Percentiles rank a stretch among this genome's conserved stretches.
Conservation (phyloP, 2,113 vertebrate genomes). For the human region DNA sequence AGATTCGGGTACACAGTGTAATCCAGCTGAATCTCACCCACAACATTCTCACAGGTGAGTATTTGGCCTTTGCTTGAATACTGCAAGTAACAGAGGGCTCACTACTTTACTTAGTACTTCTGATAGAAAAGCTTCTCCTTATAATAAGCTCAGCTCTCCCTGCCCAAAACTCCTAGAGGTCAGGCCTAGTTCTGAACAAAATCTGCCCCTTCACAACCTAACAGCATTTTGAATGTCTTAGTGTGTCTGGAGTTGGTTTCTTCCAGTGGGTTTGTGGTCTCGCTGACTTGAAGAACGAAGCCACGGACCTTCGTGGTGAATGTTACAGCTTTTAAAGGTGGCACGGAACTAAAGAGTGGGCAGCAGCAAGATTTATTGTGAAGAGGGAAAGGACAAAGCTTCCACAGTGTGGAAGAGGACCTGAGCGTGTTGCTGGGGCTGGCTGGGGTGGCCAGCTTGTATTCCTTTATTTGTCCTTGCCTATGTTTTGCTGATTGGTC, state of each 20-base stretch:
- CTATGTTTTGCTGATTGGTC: too few relatives aligned
- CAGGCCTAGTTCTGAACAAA: not conserved
- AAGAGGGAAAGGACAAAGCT: too few relatives aligned
- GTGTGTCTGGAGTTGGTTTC: too few relatives aligned
- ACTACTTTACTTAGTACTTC: not conserved
- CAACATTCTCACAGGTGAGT: not conserved
- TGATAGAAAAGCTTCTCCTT: not conserved
- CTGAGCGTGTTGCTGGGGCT: fast-evolving
- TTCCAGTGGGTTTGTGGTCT: too few relatives aligned
- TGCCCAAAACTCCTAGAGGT: not conserved
- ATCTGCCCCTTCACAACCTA: not conserved
- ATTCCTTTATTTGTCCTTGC: too few relatives aligned
- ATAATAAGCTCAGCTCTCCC: not conserved
- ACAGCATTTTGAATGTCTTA: not conserved
- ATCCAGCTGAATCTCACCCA: not conserved
- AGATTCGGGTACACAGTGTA: not conserved
- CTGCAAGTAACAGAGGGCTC: not conserved
- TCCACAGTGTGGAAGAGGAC: too few relatives aligned
- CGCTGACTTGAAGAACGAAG: too few relatives aligned
- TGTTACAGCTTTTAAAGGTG: too few relatives aligned
- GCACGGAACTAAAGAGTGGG: too few relatives aligned
- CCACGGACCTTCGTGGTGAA: too few relatives aligned
- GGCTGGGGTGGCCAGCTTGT: too few relatives aligned
- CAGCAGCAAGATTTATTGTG: too few relatives aligned
- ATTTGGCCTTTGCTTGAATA: not conserved